Base-by-base conservation (phyloP, 2,888 invertebrate genomes). In the Lissonota sp. region DNA sequence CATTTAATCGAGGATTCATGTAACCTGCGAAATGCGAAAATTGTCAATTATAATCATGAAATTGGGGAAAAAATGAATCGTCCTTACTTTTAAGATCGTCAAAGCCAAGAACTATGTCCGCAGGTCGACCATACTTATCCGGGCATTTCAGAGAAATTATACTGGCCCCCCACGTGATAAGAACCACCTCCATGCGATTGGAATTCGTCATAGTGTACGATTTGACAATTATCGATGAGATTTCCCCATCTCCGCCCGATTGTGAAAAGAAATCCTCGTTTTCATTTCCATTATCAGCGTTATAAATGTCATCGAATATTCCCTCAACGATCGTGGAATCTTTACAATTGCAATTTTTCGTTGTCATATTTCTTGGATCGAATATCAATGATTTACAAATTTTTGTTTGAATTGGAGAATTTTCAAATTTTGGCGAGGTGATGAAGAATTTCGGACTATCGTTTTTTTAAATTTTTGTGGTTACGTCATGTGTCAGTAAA, bases 151-250 rank as follows among this genome's bases (percentile, higher is more conserved):
- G 94, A 4, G 95, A 94, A 0, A 95, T 95, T 46, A 98, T 95
- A 5, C 97, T 96, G 1, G 97, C 98, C 42, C 98, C 98, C 88
- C 96, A 96, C 14, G 95, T 95, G 74, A 98, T 96, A 0, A 97
- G n/a, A 12, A 84, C 73, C 0, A 96, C 95, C 77, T 93, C 93
- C 92, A 96, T 94, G 74, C 94, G 94, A 86, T 95, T 95, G 77
- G 93, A 93, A 83, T 96, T 97, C 73, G 92, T 94, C 93, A 97
- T 94, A 0, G 96, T 96, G 88, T 88, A 91, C 2, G 90, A 90
- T 80, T 91, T 91, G 5, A 91, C 78, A 46, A 76, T 67, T 0
- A 67, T 67, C 6, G 78, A 42, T 39, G 62, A 42, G 8, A 51
- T 10, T 63, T 75, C 74, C 0, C 63, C 71, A 62, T 84, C 82